Evolutionary conservation across 2,797 vertebrate genomes (phyloP).

Genomic region (Lagorchestes hirsutus): DNA sequence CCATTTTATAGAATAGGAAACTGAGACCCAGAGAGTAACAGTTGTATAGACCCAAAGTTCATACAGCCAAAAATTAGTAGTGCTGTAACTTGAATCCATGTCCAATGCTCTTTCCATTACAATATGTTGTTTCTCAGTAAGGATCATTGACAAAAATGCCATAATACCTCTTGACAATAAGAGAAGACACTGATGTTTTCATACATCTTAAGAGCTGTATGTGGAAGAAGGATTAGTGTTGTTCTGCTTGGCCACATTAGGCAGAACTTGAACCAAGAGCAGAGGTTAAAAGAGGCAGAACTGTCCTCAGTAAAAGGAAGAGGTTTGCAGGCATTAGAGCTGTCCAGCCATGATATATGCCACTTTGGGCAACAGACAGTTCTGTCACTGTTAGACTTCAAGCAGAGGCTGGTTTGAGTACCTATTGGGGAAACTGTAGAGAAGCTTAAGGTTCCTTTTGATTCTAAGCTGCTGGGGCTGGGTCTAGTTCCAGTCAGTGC

Average conservation of each 20-base stretch:
- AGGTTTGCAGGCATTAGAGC: background rate
- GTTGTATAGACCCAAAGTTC: background rate
- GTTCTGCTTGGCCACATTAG: background rate
- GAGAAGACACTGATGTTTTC: background rate
- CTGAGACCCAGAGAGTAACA: background rate
- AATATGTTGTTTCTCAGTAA: background rate
- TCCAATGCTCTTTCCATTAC: background rate
- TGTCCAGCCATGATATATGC: background rate
- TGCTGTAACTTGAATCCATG: background rate
- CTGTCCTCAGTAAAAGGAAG: background rate
- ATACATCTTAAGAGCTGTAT: background rate
- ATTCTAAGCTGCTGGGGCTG: background rate
- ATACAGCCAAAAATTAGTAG: background rate
- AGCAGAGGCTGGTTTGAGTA: background rate
- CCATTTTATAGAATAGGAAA: background rate
- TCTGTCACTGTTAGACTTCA: background rate
- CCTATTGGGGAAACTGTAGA: background rate
- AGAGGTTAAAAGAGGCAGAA: background rate
- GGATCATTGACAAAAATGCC: background rate
- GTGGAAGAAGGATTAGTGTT: background rate
- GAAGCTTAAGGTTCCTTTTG: background rate
- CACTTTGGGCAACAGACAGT: background rate
- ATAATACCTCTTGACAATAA: background rate
- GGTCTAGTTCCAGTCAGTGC: background rate
- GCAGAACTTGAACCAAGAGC: background rate